Evolutionary conservation across 2,797 vertebrate genomes (phyloP).

Genomic region (Simalia tracyae): DNA sequence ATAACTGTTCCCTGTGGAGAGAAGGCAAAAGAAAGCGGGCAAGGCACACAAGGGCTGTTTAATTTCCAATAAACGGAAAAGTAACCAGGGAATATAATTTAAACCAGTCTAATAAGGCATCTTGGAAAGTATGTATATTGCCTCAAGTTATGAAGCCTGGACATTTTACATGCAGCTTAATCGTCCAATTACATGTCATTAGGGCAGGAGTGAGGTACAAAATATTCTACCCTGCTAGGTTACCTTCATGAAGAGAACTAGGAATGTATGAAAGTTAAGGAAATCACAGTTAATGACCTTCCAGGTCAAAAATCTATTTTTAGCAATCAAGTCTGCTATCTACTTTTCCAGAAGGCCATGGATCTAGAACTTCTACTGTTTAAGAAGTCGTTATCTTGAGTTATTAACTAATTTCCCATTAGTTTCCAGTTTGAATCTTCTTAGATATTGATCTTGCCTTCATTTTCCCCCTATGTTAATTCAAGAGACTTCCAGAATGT

Average conservation of each 20-base stretch:
- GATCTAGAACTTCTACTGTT: background rate
- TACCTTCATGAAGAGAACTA: background rate
- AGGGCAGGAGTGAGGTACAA: background rate
- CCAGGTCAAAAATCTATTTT: background rate
- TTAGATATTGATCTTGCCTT: background rate
- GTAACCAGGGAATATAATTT: background rate
- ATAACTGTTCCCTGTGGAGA: background rate
- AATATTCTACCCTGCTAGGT: background rate
- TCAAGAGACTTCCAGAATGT: background rate
- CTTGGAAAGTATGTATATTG: background rate
- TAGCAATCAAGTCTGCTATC: background rate
- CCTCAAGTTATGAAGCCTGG: background rate
- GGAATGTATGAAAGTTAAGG: background rate
- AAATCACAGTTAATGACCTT: background rate
- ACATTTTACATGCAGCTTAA: background rate
- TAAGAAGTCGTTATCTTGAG: background rate
- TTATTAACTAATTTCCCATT: background rate
- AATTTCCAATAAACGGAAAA: background rate
- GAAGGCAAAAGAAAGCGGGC: background rate
- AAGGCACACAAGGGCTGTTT: background rate
- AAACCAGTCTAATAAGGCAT: background rate
- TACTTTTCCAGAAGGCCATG: background rate
- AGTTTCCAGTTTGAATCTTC: background rate
- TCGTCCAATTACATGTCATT: background rate
- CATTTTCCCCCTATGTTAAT: background rate